Evolutionary conservation across 2,113 vertebrate species (phyloP).

Genomic region (Hymenochirus boettgeri): DNA sequence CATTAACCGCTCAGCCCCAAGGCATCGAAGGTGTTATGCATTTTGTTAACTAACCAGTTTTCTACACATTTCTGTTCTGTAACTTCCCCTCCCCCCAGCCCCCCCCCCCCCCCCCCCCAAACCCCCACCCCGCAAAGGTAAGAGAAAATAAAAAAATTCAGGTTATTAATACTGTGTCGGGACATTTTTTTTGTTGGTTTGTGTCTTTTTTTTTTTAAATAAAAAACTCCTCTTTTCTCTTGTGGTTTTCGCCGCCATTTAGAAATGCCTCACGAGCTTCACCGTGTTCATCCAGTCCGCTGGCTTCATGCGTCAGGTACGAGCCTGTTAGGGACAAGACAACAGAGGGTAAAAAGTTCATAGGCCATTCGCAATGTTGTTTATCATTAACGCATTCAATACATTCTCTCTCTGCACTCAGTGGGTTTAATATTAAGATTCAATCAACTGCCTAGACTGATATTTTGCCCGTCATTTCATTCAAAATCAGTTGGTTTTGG

Average conservation of each 20-base stretch:
- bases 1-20: not conserved
- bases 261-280: constrained; percentile 91
- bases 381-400: no score
- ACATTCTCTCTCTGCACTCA: no score
- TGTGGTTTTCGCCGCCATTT: constrained; percentile 82
- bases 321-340: constrained; percentile 64
- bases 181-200: constrained; percentile 7
- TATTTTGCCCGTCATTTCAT: no score
- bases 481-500: no score
- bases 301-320: constrained; percentile 90
- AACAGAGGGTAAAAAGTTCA: no score
- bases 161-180: constrained; percentile 42
- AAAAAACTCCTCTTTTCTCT: constrained; percentile 92
- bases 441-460: no score
- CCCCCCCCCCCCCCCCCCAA: constrained; percentile 28
- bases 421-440: no score
- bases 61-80: not conserved
- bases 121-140: constrained; percentile 28
- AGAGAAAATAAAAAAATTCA: constrained; percentile 36
- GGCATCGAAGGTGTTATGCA: not conserved
- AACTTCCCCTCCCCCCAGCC: constrained; percentile 14
- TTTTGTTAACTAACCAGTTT: not conserved
- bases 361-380: no score
- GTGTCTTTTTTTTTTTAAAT: constrained; percentile 63
- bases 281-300: constrained; percentile 86